A percentile compares a stretch with the other conserved stretches of the same genome.
Evolutionary conservation across 2,797 vertebrate genomes (phyloP).

Genomic region (Urocyon cinereoargenteus): DNA sequence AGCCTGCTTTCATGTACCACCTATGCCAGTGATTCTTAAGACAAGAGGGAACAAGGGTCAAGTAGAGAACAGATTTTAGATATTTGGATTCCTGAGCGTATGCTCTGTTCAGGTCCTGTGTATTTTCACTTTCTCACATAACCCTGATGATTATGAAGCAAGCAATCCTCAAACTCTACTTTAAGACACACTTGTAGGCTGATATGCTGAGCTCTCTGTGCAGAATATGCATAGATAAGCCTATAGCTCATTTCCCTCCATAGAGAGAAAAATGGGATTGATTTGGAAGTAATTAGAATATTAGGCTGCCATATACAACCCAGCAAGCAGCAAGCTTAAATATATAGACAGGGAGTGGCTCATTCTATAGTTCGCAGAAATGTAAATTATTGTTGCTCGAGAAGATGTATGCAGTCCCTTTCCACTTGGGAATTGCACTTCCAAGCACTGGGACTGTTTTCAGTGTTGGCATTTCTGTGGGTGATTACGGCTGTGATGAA

Average conservation of each 20-base stretch:
- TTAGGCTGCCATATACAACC: constrained; percentile 48
- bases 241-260: constrained; percentile 38
- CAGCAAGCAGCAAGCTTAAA: constrained; percentile 51
- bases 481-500: constrained; percentile 56
- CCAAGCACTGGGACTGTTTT: constrained; percentile 58
- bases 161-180: neutral
- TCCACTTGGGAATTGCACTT: constrained; percentile 77
- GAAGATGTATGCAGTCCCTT: constrained; percentile 77
- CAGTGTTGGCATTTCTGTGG: constrained; percentile 41
- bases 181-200: neutral
- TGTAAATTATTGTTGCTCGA: constrained; percentile 83
- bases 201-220: neutral
- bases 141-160: neutral
- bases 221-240: neutral
- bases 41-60: neutral
- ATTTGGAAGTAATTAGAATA: constrained; percentile 63
- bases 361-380: constrained; percentile 70
- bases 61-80: neutral
- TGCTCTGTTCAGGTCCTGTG: neutral
- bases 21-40: neutral
- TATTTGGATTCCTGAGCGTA: neutral
- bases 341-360: constrained; percentile 57
- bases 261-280: constrained; percentile 61
- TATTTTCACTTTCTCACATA: neutral
- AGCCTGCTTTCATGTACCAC: neutral